phyloP scores from a whole-genome alignment of 1,140 invertebrate genomes.

The Leptoteleia sp. region DNA sequence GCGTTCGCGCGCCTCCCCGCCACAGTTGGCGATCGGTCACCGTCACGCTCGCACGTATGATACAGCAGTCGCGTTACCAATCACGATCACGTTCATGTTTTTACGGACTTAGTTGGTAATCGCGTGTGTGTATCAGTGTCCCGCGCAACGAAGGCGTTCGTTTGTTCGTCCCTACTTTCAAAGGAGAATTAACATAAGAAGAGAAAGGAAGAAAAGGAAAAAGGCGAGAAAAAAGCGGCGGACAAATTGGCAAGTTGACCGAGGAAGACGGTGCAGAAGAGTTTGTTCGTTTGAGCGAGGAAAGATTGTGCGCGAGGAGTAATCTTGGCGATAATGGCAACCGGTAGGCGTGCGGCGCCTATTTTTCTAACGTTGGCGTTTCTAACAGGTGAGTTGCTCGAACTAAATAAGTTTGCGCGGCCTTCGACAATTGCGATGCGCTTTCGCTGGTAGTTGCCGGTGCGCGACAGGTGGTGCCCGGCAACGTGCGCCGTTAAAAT shows the following conservation, averaged over 20 bases:
- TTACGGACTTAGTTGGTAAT: conserved; percentile 28
- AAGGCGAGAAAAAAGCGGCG: no score
- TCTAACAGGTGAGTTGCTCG: conserved; percentile 72
- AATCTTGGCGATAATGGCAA: conserved; percentile 74
- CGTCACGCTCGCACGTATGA: conserved; percentile 74
- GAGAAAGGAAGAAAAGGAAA: no score
- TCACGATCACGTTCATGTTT: conserved; percentile 62
- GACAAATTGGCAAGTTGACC: no score
- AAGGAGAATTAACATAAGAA: no score
- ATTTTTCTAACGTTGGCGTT: conserved; percentile 69
- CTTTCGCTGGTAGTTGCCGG: conserved; percentile 35
- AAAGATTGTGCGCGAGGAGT: conserved; percentile 48
- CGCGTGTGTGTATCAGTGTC: conserved; percentile 47
- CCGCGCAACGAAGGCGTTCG: conserved; percentile 8
- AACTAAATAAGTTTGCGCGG: conserved; percentile 47
- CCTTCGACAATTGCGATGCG: conserved; percentile 43
- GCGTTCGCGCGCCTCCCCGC: conserved; percentile 71
- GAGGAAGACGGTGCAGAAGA: no score
- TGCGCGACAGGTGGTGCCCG: conserved; percentile 62
- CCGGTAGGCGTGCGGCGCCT: conserved; percentile 61
- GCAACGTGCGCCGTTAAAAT: conserved; percentile 40
- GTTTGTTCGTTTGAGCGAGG: background rate
- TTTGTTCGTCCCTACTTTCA: no score
- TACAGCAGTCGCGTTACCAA: conserved; percentile 14
- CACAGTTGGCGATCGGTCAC: conserved; percentile 79